Conservation (phyloP, 2,113 vertebrate genomes). For the Cettia cetti region DNA sequence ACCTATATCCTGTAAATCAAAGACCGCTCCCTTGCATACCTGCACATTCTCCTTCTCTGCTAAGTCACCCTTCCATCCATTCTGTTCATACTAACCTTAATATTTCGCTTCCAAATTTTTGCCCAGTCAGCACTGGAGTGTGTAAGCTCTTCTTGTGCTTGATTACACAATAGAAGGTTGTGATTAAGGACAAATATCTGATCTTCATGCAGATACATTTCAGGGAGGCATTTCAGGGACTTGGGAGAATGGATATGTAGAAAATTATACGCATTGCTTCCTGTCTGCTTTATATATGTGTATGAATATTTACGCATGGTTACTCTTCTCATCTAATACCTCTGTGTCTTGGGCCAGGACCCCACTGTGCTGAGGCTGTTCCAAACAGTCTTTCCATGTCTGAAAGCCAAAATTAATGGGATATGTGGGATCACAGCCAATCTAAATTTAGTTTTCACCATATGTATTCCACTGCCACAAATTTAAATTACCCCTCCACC, state of each 20-base stretch:
- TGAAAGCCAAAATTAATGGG: slow-evolving; percentile 28
- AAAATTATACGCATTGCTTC: background rate
- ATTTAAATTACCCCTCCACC: background rate
- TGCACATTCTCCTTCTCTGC: background rate
- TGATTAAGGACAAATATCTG: background rate
- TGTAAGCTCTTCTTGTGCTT: background rate
- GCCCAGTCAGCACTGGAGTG: background rate
- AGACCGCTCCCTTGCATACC: background rate
- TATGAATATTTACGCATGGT: background rate
- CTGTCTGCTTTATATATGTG: background rate
- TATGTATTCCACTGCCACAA: background rate
- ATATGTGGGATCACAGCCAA: background rate
- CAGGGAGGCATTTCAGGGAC: background rate
- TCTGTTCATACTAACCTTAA: background rate
- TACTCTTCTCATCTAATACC: background rate
- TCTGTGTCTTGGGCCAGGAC: background rate
- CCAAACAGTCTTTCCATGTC: background rate
- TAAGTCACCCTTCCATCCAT: background rate
- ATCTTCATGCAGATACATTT: background rate
- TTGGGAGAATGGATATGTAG: background rate
- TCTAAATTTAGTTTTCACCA: slow-evolving; percentile 26
- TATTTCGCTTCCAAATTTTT: background rate
- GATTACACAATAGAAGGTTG: background rate
- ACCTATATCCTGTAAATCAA: background rate
- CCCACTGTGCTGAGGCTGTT: slow-evolving; percentile 16